Percentiles rank a stretch among this genome's conserved stretches.
Evolutionary conservation across 2,113 vertebrate genomes (phyloP).

Genomic region (Gymnarchus niloticus): DNA sequence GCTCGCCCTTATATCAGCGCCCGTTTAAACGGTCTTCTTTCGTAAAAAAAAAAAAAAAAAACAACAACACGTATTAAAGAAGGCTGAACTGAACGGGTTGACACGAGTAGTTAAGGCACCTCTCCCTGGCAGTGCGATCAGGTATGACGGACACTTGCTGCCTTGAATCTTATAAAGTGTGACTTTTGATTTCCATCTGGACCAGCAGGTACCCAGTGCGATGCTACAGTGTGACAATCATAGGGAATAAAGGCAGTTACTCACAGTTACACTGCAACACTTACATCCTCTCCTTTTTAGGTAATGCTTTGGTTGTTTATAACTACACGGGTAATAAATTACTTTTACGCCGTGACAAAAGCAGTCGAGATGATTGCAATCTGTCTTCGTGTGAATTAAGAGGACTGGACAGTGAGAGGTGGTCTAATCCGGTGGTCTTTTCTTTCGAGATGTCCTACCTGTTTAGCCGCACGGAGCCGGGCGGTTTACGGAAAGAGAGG

Average conservation of each 20-base stretch:
- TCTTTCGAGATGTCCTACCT: conserved; percentile 52
- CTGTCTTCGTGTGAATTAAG: neutral
- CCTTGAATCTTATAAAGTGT: conserved; percentile 6
- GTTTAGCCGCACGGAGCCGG: conserved; percentile 59
- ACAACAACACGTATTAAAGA: neutral
- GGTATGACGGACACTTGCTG: conserved; percentile 14
- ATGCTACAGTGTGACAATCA: neutral
- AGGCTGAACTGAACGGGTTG: neutral
- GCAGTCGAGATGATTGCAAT: neutral
- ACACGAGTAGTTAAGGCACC: neutral
- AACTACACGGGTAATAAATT: neutral
- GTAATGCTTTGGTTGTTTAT: conserved; percentile 17
- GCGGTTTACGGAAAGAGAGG: conserved; percentile 45
- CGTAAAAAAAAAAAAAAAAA: neutral
- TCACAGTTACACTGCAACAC: neutral
- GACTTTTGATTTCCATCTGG: neutral
- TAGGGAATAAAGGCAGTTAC: no score
- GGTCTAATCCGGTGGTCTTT: neutral
- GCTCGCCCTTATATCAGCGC: neutral
- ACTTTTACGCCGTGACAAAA: neutral
- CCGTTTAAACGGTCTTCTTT: neutral
- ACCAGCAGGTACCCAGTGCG: neutral
- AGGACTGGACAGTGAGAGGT: neutral
- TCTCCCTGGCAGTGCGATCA: neutral
- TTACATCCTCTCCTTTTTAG: conserved; percentile 10